A percentile compares a stretch with the other conserved stretches of the same genome.
These are phyloP conservation scores for Vicugna pacos DNA, from an alignment of 2,113 vertebrate species.

Conservation along the genomic window DNA sequence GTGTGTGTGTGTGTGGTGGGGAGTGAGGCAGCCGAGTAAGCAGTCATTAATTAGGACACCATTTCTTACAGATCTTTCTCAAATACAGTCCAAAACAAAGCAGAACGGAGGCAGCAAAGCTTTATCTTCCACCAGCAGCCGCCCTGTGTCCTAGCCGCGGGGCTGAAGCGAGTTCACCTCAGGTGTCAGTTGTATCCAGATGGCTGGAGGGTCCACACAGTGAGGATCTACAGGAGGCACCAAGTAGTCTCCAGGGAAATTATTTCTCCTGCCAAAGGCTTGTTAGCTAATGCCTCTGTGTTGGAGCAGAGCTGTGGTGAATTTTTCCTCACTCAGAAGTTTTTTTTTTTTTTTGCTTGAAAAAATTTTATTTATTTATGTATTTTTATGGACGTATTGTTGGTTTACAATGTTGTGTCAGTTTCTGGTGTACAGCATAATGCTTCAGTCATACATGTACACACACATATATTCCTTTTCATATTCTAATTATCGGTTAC, in stretches of 20 bases:
- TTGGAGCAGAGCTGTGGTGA: not conserved
- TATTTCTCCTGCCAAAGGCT: not conserved
- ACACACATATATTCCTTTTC: no score
- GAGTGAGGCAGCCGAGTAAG: not conserved
- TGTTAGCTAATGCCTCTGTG: not conserved
- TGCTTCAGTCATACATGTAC: no score
- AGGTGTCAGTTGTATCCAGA: not conserved
- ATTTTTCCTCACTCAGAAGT: not conserved
- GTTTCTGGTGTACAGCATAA: no score
- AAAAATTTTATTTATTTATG: no score
- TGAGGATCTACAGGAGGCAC: not conserved
- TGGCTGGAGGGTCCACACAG: not conserved
- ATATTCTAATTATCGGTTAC: no score
- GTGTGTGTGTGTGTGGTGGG: fast-evolving
- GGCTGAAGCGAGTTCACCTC: not conserved
- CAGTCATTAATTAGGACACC: not conserved
- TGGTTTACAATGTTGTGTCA: no score
- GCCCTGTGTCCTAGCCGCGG: not conserved
- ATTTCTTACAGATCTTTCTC: constrained; percentile 21
- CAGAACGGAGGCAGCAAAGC: not conserved
- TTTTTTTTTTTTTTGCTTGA: not conserved
- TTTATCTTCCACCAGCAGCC: constrained; percentile 34
- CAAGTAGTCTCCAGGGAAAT: not conserved
- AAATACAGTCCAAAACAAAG: constrained; percentile 54
- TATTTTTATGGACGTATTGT: no score